Evolutionary conservation across 2,888 invertebrate genomes (phyloP).

Genomic region (Deilephila elpenor): DNA sequence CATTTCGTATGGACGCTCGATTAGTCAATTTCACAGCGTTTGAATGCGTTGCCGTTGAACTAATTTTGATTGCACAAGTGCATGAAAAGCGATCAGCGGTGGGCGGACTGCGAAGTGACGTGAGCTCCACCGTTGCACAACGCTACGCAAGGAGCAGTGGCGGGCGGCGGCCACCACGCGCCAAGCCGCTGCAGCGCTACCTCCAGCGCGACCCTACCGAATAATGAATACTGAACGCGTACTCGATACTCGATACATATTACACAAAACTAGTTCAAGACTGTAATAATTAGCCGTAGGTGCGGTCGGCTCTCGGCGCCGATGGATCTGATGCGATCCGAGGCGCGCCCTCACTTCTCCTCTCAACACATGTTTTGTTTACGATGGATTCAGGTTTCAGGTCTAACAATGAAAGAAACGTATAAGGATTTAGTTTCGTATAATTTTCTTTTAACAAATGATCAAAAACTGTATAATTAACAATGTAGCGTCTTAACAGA

Average conservation of each 20-base stretch:
- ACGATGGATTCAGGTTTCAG: slow-evolving; percentile 36
- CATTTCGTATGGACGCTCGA: slow-evolving; percentile 54
- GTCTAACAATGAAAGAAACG: slow-evolving; percentile 63
- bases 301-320: slow-evolving; percentile 41
- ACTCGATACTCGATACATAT: slow-evolving; percentile 22
- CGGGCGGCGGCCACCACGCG: not conserved
- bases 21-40: slow-evolving; percentile 62
- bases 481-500: slow-evolving; percentile 84
- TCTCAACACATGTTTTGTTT: slow-evolving; percentile 32
- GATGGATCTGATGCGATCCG: slow-evolving; percentile 28
- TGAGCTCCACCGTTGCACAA: slow-evolving; percentile 32
- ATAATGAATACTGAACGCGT: slow-evolving; percentile 40
- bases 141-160: slow-evolving; percentile 11
- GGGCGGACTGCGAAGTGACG: slow-evolving; percentile 57
- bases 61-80: slow-evolving; percentile 67
- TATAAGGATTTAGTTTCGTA: slow-evolving; percentile 84
- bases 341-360: slow-evolving; percentile 30
- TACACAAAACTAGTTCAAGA: slow-evolving; percentile 74
- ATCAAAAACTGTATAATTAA: slow-evolving; percentile 85
- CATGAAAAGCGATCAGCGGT: slow-evolving; percentile 59
- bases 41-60: slow-evolving; percentile 49
- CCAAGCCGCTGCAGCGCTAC: not conserved
- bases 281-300: slow-evolving; percentile 70
- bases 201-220: not conserved
- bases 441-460: slow-evolving; percentile 85